Evolutionary conservation across 1,140 invertebrate species (phyloP), one percentile per base, ranked within the genome.

Genomic region (Cotesia chilonis): DNA sequence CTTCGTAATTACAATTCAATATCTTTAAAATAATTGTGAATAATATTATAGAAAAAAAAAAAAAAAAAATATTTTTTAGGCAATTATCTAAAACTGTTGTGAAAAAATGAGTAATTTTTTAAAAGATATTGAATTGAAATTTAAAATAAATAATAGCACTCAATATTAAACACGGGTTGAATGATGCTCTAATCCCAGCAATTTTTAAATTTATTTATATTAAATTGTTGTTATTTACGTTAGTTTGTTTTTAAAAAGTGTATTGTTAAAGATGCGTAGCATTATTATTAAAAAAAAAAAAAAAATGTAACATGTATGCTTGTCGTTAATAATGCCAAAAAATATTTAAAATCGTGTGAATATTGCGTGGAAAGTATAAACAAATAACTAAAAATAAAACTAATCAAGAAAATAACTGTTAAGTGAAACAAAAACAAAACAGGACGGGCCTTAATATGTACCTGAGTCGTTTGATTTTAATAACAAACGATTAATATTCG

Each of bases 361-460:
- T 68, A 36, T 77, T 70, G 70, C 75, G 63, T 69, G 72, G 54
- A 28, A 69, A 70, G 66, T 61, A 61, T 14, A 61, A 71, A 47
- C 6, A 63, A 52, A 66, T 12, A 70, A n/a, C 57, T 17, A 47
- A 55, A 67, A 9, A 41, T 35, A 74, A 59, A 10, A 2, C 10
- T 75, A 10, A 51, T 47, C 20, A 57, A 61, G 17, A 37, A 72
- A 36, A 55, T 72, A 73, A 76, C 17, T 55, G 36, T 68, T 6
- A 28, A 57, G 52, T 76, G 12, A 55, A 28, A 55, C 54, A 55
- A 80, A 75, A 76, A 47, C 41, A 77, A 74, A 78, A 73, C 76
- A 78, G 79, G 83, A 84, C 77, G 82, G 83, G 83, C 83, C 82
- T 85, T 83, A 83, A 85, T 74, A 84, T 80, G 83, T 84, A 84